Evolutionary conservation across 2,797 vertebrate species (phyloP), one percentile per base, ranked within the genome.

Genomic region (Enteromius trimaculatus): DNA sequence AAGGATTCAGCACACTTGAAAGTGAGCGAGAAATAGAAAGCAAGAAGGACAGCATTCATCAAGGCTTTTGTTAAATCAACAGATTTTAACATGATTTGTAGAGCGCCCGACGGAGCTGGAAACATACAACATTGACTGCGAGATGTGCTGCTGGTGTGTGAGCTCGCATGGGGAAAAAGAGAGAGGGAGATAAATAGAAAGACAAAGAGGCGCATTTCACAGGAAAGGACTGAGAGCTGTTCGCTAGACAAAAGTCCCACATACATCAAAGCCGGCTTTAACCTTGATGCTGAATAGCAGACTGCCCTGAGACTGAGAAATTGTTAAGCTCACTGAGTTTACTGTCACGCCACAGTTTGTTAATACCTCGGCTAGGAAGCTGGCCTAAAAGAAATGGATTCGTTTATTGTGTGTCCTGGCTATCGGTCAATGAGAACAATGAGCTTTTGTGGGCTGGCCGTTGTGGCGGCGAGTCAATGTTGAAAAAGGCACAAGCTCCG

Each of bases 1-100:
- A 82, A 53, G 81, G 93, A 92, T 96, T 96, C 78, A 96, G 96
- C 94, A 95, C 96, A 96, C 93, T 91, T 94, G 34, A 77, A 75
- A 79, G 44, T 72, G 66, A 70, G 42, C 26, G 62, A 81, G 77
- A 68, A 68, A 65, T 47, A 71, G 76, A 39, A 60, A 58, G 80
- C n/a, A 42, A 49, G 42, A 85, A 82, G 82, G 81, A 85, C 51
- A 55, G 49, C 65, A 77, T 77, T 70, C 39, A 77, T 83, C 81
- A 77, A 47, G 17, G 60, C 47, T 76, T 76, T 82, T 68, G 80
- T 82, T 82, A 82, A 82, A 82, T 82, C 81, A 77, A 77, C 64
- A 83, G 74, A 83, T 77, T 83, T 83, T 58, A 77, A 60, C 51
- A 69, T 77, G 74, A 77, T 83, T 77, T 60, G 81, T 77, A 31